phyloP scores from a whole-genome alignment of 2,888 invertebrate genomes.

The Exephanes ischioxanthus region DNA sequence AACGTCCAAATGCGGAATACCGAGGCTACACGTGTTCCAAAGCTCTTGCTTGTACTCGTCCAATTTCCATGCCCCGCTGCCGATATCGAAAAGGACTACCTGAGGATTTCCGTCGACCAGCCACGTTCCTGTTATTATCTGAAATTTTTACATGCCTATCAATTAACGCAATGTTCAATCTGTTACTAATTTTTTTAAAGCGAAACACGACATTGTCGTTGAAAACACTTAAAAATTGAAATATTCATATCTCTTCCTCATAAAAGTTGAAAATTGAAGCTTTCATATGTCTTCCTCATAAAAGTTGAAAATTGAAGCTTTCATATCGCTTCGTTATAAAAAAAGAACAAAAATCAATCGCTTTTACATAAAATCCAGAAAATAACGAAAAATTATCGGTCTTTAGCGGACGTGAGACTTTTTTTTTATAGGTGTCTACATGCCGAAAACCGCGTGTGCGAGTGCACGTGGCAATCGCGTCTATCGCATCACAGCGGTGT shows the following conservation, averaged over 20 bases:
- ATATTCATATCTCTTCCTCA: no score
- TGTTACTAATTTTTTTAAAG: not conserved
- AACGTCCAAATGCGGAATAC: conserved; percentile 97
- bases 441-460: conserved; percentile 9
- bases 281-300: no score
- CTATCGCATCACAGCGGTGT: conserved; percentile 18
- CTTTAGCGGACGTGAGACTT: not conserved
- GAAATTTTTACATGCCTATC: conserved; percentile 67
- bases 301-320: no score
- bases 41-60: conserved; percentile 97
- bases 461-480: conserved; percentile 28
- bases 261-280: no score
- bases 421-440: conserved; percentile 3
- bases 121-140: conserved; percentile 99
- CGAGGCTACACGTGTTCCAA: conserved; percentile 95
- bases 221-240: no score
- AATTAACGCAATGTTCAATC: not conserved
- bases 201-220: not conserved
- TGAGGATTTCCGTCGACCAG: conserved; percentile 99
- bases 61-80: conserved; percentile 97
- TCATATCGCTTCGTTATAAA: no score
- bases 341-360: no score
- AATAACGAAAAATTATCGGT: not conserved
- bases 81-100: conserved; percentile 98
- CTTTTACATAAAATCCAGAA: not conserved